A percentile compares a stretch with the other conserved stretches of the same genome.
Evolutionary conservation across 2,888 invertebrate species (phyloP).

Genomic region (Ormyrus pomaceus): DNA sequence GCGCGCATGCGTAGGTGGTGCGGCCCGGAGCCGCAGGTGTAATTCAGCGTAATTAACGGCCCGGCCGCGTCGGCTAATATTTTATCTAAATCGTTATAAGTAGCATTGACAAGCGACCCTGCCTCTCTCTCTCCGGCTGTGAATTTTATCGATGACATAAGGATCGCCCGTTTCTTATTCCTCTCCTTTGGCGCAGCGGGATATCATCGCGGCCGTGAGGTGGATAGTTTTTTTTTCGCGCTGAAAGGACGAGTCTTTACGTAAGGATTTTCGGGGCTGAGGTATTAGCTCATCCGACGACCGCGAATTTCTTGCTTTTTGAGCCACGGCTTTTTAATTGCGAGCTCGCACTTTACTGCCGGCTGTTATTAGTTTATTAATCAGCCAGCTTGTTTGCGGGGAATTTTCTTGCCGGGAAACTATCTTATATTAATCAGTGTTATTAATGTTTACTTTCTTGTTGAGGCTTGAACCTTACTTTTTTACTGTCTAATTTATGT

Average conservation of each 20-base stretch:
- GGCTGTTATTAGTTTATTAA: no score
- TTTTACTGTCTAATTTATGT: background rate
- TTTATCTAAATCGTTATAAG: conserved; percentile 50
- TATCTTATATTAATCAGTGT: no score
- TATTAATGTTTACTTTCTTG: no score
- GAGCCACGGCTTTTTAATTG: no score
- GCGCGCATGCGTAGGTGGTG: conserved; percentile 30
- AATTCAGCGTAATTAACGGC: conserved; percentile 52
- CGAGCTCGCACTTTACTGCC: no score
- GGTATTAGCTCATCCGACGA: background rate
- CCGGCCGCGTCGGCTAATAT: conserved; percentile 34
- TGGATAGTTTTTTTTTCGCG: conserved; percentile 24
- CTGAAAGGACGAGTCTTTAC: background rate
- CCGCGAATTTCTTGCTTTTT: background rate
- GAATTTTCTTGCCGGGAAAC: no score
- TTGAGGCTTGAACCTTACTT: no score
- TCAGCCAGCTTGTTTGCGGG: no score
- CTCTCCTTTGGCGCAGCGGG: conserved; percentile 31
- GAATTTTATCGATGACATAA: conserved; percentile 54
- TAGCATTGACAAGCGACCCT: conserved; percentile 20
- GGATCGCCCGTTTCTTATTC: conserved; percentile 18
- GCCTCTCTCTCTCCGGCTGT: conserved; percentile 22
- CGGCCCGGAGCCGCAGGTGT: conserved; percentile 43
- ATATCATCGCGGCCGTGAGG: conserved; percentile 6
- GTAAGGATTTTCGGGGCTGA: conserved; percentile 13